A percentile compares a stretch with the other conserved stretches of the same genome.
Evolutionary conservation across 35 echinoderm and acorn worm genomes (phyloP).

Genomic region (Nesometra sesokonis): DNA sequence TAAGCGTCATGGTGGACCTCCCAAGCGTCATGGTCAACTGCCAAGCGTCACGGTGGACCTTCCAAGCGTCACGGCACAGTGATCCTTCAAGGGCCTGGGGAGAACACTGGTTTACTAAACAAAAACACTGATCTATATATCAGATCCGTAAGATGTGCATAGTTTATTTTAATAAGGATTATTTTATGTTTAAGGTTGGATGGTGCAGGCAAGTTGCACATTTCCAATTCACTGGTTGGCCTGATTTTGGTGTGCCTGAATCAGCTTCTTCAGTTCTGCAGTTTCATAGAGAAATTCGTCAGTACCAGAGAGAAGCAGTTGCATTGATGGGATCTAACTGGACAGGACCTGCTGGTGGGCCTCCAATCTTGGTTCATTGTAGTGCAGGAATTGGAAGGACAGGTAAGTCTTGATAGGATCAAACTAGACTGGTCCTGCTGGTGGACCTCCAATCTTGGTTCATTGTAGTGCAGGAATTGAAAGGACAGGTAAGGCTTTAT

Average conservation of each 20-base stretch:
- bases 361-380: constrained; percentile 91
- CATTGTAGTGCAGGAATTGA: constrained; percentile 97
- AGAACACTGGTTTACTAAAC: no score
- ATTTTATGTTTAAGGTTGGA: constrained; percentile 21
- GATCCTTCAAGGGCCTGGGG: no score
- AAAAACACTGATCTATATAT: no score
- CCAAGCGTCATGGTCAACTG: no score
- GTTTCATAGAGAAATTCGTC: constrained; percentile 66
- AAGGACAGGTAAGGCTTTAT: constrained; percentile 72
- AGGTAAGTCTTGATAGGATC: constrained; percentile 55
- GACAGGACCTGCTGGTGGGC: constrained; percentile 70
- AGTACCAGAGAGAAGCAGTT: constrained; percentile 53
- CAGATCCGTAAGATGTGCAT: no score
- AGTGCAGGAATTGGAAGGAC: constrained; percentile 97
- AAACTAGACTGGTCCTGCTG: constrained; percentile 52
- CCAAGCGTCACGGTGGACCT: no score
- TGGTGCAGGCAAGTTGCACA: constrained; percentile 66
- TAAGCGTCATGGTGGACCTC: no score
- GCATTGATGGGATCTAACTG: constrained; percentile 44
- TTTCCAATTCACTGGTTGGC: constrained; percentile 93
- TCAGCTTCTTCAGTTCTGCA: constrained; percentile 82
- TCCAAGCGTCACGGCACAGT: no score
- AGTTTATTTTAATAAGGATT: no score
- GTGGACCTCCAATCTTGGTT: constrained; percentile 69
- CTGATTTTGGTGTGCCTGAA: constrained; percentile 89